phyloP scores from a whole-genome alignment of 2,113 vertebrate genomes.

The Phyllostomus hastatus region DNA sequence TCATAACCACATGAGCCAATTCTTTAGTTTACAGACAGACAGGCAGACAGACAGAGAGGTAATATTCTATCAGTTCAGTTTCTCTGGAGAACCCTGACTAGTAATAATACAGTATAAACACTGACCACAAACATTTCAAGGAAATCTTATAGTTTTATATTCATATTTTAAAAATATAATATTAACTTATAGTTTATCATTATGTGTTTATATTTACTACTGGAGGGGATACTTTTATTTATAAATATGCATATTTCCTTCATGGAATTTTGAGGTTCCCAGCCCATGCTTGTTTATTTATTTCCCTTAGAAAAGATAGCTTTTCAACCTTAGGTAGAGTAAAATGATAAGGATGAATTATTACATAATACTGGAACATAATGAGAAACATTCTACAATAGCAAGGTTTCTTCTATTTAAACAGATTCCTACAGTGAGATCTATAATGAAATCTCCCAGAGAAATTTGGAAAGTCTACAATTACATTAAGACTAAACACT shows the following conservation, averaged over 20 bases:
- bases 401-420: not conserved
- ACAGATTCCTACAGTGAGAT: not conserved
- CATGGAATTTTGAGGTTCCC: not conserved
- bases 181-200: not conserved
- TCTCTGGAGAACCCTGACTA: not conserved
- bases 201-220: not conserved
- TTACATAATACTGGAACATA: not conserved
- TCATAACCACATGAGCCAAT: not conserved
- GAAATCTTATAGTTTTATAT: not conserved
- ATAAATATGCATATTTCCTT: not conserved
- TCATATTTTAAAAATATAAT: not conserved
- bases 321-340: not conserved
- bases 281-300: not conserved
- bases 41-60: not conserved
- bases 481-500: not conserved
- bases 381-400: not conserved
- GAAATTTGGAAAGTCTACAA: not conserved
- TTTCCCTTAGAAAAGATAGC: not conserved
- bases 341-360: not conserved
- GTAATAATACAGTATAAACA: not conserved
- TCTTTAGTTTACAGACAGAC: not conserved
- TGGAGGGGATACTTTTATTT: not conserved
- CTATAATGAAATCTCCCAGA: not conserved
- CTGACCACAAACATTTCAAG: not conserved
- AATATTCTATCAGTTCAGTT: not conserved